Evolutionary conservation across 2,113 vertebrate genomes (phyloP).

Genomic region (Chloroceryle aenea): DNA sequence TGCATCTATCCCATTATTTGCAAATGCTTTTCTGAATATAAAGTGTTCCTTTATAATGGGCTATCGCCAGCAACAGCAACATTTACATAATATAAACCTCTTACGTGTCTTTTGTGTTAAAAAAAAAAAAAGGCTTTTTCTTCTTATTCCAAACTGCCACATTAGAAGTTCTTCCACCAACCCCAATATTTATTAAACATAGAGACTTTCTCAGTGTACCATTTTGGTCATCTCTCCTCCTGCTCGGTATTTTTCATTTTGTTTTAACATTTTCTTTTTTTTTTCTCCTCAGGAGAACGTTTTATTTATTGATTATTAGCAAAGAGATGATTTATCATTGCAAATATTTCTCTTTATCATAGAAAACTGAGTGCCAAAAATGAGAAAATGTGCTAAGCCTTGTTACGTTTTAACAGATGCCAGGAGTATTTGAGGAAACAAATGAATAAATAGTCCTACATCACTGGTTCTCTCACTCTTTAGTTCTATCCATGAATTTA

Average conservation of each 20-base stretch:
- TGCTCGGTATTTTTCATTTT: neutral
- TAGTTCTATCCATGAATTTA: neutral
- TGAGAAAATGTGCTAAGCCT: neutral
- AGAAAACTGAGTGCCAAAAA: conserved; percentile 1
- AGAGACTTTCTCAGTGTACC: neutral
- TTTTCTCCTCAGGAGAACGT: neutral
- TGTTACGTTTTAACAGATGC: conserved; percentile 15
- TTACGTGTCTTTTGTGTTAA: neutral
- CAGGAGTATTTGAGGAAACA: neutral
- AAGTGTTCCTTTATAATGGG: conserved; percentile 16
- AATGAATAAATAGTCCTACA: neutral
- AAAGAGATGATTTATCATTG: neutral
- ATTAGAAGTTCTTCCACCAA: neutral
- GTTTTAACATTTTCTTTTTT: neutral
- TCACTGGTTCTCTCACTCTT: neutral
- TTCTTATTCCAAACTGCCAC: neutral
- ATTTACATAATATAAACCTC: conserved; percentile 51
- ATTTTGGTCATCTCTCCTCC: neutral
- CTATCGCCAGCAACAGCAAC: conserved; percentile 15
- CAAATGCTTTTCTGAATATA: conserved; percentile 22
- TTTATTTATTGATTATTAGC: conserved; percentile 39
- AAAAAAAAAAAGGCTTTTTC: neutral
- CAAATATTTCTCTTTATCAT: conserved; percentile 33
- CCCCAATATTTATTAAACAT: neutral
- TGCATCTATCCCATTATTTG: conserved; percentile 43